Evolutionary conservation across 64 coral and sea anemone species (phyloP), one percentile per base, ranked within the genome.

Genomic region (Stylophora pistillata): DNA sequence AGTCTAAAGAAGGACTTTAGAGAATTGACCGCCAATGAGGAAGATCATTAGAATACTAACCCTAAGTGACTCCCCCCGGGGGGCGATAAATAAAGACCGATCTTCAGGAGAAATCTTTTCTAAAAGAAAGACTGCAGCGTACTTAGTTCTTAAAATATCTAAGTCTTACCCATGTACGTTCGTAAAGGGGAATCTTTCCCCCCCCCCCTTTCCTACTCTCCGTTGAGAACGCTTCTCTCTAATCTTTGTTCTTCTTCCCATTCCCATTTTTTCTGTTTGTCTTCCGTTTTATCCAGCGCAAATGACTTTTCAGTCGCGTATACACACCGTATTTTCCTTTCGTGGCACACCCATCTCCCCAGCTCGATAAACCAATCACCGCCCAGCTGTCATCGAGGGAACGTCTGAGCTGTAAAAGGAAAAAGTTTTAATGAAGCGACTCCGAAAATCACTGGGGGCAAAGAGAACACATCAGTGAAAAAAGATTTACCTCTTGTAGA

Each of bases 301-400:
- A 69, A n/a, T 93, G 87, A 23, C 21, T 90, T 74, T 93, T 56
- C 26, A 96, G 71, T 88, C 85, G 72, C 16, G 63, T 82, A 30
- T 93, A 96, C 9, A 96, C 87, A n/a, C 90, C 94, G 32, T 86
- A 89, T 81, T 93, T 86, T 18, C 91, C 94, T 1, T 72, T 70
- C 11, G 58, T 30, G 12, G 91, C 94, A 87, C 94, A 96, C 23
- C 91, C 94, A 30, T 93, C 87, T n/a, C 80, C 79, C 91, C 91
- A 93, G 55, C 90, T 92, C n/a, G 87, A 29, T 29, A 96, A 73
- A 18, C 94, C 94, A 20, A 90, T 73, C 29, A 93, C 86, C 6
- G 87, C 72, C 94, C 94, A 96, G 74, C 87, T 81, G 56, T 74
- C 85, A 52, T 81, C 78, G 56, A 65, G 55, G 0, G 77, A 71